These are phyloP conservation scores for Chiridota heheva DNA, from an alignment of 35 echinoderm and acorn worm species.

Conservation along the genomic window DNA sequence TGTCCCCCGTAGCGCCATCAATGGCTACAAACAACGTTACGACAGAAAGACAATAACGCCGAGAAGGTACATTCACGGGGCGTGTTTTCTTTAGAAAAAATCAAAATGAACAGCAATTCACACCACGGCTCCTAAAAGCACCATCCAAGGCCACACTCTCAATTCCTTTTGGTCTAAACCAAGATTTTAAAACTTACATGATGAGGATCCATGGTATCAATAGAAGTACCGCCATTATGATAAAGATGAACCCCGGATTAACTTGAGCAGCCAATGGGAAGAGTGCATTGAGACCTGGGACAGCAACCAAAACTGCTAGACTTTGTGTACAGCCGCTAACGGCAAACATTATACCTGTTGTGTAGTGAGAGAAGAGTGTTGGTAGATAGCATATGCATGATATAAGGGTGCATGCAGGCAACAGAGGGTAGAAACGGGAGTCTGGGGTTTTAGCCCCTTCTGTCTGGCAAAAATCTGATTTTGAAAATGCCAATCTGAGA, in stretches of 20 bases:
- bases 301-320: neutral
- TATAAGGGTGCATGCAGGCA: neutral
- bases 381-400: neutral
- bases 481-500: neutral
- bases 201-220: constrained; percentile 18
- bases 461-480: neutral
- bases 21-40: too few relatives aligned
- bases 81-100: too few relatives aligned
- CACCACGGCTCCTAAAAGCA: too few relatives aligned
- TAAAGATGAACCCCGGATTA: constrained; percentile 22
- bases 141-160: too few relatives aligned
- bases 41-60: too few relatives aligned
- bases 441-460: neutral
- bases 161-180: too few relatives aligned
- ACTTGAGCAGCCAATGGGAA: constrained; percentile 6
- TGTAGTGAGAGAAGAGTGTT: neutral
- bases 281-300: constrained; percentile 19
- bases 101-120: too few relatives aligned
- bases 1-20: too few relatives aligned
- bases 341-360: constrained; percentile 48
- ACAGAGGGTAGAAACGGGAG: neutral
- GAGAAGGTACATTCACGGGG: too few relatives aligned
- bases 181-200: too few relatives aligned
- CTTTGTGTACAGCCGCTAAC: constrained; percentile 40
- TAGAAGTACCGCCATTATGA: constrained; percentile 17